A percentile compares a stretch with the other conserved stretches of the same genome.
Evolutionary conservation across 1,140 invertebrate genomes (phyloP).

Genomic region (Dolichoris vasculosae): DNA sequence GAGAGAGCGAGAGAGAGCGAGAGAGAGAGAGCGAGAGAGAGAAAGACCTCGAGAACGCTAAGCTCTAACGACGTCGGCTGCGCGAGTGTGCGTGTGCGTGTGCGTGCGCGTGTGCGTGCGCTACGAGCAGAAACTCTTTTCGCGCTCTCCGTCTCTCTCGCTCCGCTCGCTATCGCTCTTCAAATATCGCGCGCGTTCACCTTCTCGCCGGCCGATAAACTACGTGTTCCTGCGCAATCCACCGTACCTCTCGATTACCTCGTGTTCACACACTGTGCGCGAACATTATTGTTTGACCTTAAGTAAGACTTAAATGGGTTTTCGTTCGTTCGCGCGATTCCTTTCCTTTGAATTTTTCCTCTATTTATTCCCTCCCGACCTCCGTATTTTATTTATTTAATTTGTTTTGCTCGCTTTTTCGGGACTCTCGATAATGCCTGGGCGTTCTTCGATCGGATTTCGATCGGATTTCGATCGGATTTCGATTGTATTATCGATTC

Average conservation of each 20-base stretch:
- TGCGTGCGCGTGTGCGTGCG: background rate
- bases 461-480: background rate
- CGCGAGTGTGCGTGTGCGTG: background rate
- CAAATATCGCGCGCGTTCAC: constrained; percentile 44
- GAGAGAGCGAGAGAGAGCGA: no score
- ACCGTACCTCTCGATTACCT: background rate
- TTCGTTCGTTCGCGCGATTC: background rate
- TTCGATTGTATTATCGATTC: background rate
- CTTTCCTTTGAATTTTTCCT: background rate
- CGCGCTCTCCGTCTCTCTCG: background rate
- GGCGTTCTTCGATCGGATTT: background rate
- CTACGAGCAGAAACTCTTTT: background rate
- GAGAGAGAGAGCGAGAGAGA: no score
- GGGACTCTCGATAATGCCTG: no score
- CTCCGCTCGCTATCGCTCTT: constrained; percentile 29
- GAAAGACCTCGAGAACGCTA: constrained; percentile 8
- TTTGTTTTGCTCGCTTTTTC: background rate
- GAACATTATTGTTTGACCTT: constrained; percentile 7
- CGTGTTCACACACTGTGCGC: constrained; percentile 44
- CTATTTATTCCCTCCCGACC: background rate
- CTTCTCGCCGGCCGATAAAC: constrained; percentile 34
- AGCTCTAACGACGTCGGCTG: constrained; percentile 22
- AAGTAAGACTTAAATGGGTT: background rate
- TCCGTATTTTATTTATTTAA: background rate
- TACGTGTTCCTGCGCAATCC: constrained; percentile 15